These are phyloP conservation scores for Poecilia gillii DNA, from an alignment of 2,797 vertebrate genomes.

Conservation along the genomic window DNA sequence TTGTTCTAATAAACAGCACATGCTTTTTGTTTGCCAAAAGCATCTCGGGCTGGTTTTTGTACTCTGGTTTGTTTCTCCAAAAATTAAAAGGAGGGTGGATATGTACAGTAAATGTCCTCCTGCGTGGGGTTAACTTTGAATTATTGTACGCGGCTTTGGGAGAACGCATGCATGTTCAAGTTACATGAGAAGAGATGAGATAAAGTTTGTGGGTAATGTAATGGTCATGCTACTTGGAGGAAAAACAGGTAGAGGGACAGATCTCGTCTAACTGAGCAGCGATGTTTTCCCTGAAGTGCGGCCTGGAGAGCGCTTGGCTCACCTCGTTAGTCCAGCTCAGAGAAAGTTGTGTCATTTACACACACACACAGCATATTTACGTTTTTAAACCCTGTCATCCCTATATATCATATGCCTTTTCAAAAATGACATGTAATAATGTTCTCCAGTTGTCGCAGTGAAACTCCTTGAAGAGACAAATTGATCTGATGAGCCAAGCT, in stretches of 20 bases:
- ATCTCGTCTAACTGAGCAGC: constrained; percentile 12
- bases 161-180: constrained; percentile 41
- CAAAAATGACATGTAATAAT: constrained; percentile 18
- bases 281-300: constrained; percentile 5
- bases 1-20: constrained; percentile 44
- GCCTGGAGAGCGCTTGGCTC: not conserved
- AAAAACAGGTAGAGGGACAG: constrained; percentile 38
- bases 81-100: constrained; percentile 25
- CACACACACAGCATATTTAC: not conserved
- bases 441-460: not conserved
- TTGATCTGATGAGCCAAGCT: constrained; percentile 12
- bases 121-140: constrained; percentile 13
- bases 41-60: constrained; percentile 32
- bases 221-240: constrained; percentile 65
- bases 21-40: constrained; percentile 49
- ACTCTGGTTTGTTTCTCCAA: constrained; percentile 37
- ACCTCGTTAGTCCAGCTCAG: constrained; percentile 4
- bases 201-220: constrained; percentile 58
- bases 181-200: constrained; percentile 65
- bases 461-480: constrained; percentile 6
- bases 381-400: not conserved
- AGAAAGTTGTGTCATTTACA: not conserved
- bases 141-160: constrained; percentile 25
- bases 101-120: constrained; percentile 20
- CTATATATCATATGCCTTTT: not conserved